Conservation (phyloP, 2,888 invertebrate species). For the Archips crataeganus region DNA sequence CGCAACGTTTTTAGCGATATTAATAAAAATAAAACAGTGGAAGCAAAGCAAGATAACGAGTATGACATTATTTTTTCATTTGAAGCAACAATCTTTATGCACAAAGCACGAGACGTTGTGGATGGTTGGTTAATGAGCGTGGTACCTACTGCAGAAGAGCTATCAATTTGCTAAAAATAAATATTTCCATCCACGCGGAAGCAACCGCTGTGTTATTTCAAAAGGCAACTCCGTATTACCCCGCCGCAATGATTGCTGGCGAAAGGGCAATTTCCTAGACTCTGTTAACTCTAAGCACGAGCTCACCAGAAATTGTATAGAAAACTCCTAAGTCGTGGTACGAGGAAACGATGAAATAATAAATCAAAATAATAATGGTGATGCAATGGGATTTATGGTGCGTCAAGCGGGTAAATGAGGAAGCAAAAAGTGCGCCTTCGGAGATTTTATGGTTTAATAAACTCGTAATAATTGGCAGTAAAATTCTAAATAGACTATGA, state of each 20-base stretch:
- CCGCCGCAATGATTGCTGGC: constrained; percentile 73
- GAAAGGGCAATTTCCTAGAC: constrained; percentile 79
- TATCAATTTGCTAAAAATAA: constrained; percentile 80
- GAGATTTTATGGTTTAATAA: constrained; percentile 8
- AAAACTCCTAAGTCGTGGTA: constrained; percentile 66
- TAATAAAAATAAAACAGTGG: background rate
- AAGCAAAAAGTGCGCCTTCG: constrained; percentile 12
- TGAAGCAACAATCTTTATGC: constrained; percentile 37
- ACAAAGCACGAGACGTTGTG: constrained; percentile 52
- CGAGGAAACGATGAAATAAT: constrained; percentile 72
- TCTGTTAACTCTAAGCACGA: constrained; percentile 75
- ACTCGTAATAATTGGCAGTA: constrained; percentile 24
- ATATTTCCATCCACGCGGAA: constrained; percentile 78
- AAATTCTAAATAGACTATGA: background rate
- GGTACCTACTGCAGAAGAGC: constrained; percentile 53
- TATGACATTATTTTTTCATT: constrained; percentile 41
- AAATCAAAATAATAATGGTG: constrained; percentile 73
- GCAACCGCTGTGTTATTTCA: constrained; percentile 74
- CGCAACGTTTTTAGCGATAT: background rate
- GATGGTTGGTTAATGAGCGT: constrained; percentile 64
- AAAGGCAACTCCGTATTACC: constrained; percentile 71
- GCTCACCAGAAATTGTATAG: constrained; percentile 68
- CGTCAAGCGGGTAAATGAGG: constrained; percentile 35
- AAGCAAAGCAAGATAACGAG: background rate
- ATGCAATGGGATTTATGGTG: constrained; percentile 56